Base-by-base conservation (phyloP, 2,113 vertebrate species). In the Menidia beryllina region DNA sequence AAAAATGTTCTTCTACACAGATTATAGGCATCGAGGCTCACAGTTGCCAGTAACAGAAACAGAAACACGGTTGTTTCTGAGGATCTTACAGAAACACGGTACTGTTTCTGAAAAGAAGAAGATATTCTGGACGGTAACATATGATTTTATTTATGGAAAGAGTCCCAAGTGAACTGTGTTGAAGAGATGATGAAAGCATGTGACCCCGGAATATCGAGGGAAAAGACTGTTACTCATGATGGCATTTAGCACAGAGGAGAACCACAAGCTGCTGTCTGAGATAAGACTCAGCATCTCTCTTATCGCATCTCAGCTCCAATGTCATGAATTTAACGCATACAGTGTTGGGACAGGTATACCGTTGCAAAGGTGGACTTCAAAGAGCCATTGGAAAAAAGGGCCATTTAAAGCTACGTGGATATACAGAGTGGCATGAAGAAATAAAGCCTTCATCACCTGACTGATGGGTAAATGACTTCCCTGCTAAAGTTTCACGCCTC, bases 191-290 rank as follows among this genome's bases (percentile, higher is more conserved):
- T 15, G 3, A 63, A 26, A 25, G 25, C 7, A 54, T 63, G 64
- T n/a, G 26, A 51, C 45, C 48, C 34, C 24, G 55, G 5, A 64
- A 15, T 3, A 0, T 30, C 3, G 26, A 50, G 17, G 15, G 24
- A 62, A 58, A 51, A 19, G 19, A 47, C 21, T 27, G 24, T 65
- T 61, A 59, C 19, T 80, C 45, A 58, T 54, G 26, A 45, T 79
- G 72, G 56, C 57, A 72, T 84, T 77, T 58, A 65, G 59, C 60
- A 75, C 45, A 52, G 41, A 56, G 55, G 52, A 68, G 2, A 6
- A 75, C 19, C 64, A 69, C 41, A 73, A 59, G 58, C 79, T 83
- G 81, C 56, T 48, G 67, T 77, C 58, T 58, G 48, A 69, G 85
- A 85, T 81, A 81, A 85, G 73, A 56, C 66, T n/a, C 48, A 21